Evolutionary conservation across 2,888 invertebrate species (phyloP).

Genomic region (Lingula anatina): DNA sequence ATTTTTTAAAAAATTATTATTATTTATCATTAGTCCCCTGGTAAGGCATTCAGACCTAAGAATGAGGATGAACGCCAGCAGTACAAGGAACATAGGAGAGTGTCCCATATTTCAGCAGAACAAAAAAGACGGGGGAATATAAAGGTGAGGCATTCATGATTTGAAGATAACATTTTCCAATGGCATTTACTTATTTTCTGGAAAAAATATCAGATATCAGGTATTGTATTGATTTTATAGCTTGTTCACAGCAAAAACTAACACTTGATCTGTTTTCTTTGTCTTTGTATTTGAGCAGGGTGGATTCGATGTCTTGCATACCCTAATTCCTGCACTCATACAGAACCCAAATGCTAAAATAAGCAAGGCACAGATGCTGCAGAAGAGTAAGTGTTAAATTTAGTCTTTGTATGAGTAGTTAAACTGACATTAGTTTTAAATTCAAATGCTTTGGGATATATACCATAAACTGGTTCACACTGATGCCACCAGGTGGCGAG

Average conservation of each 20-base stretch:
- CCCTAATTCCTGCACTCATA: slow-evolving; percentile 79
- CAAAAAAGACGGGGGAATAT: slow-evolving; percentile 94
- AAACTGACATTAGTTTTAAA: no score
- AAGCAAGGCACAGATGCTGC: slow-evolving; percentile 88
- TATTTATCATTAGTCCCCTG: no score
- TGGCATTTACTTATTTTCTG: neutral
- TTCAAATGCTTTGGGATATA: no score
- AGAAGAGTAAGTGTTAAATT: slow-evolving; percentile 65
- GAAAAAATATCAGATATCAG: neutral
- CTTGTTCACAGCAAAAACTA: neutral
- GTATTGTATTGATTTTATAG: neutral
- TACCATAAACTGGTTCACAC: no score
- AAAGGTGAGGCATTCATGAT: slow-evolving; percentile 58
- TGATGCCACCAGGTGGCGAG: no score
- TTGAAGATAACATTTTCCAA: no score
- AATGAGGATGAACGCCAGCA: no score
- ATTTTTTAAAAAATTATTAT: no score
- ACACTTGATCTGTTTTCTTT: slow-evolving; percentile 10
- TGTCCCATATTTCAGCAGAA: slow-evolving; percentile 80
- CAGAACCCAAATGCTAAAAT: slow-evolving; percentile 83
- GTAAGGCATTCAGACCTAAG: no score
- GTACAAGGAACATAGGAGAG: slow-evolving; percentile 65
- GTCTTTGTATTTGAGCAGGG: no score
- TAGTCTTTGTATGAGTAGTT: neutral
- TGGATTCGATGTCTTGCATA: slow-evolving; percentile 90